Conservation (phyloP, 2,113 vertebrate species). For the Phaethornis superciliosus region DNA sequence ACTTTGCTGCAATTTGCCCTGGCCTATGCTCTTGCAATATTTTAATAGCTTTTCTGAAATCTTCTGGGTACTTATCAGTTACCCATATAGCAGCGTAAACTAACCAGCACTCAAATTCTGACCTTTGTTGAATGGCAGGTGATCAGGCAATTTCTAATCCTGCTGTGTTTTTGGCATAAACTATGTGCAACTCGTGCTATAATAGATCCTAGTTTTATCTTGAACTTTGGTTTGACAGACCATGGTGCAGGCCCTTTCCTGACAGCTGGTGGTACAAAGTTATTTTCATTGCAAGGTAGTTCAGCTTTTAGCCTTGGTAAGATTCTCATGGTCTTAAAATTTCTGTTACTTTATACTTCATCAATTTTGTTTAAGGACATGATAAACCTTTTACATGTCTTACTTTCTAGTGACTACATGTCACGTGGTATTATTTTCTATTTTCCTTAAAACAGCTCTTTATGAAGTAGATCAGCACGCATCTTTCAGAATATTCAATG, state of each 20-base stretch:
- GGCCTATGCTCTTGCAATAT: neutral
- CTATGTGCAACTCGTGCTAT: neutral
- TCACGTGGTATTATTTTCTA: neutral
- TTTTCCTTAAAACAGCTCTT: neutral
- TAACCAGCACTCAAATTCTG: conserved; percentile 18
- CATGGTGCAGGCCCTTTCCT: neutral
- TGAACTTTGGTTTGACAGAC: neutral
- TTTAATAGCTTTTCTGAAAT: conserved; percentile 23
- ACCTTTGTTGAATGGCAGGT: conserved; percentile 5
- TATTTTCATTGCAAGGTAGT: neutral
- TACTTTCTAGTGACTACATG: neutral
- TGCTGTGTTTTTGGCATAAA: neutral
- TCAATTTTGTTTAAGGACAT: neutral
- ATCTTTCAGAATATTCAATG: neutral
- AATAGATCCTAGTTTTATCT: neutral
- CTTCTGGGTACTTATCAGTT: neutral
- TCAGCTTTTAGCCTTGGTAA: neutral
- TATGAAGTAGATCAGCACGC: neutral
- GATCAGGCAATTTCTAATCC: conserved; percentile 1
- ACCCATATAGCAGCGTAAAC: neutral
- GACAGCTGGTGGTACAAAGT: neutral
- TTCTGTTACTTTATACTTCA: neutral
- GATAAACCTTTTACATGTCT: neutral
- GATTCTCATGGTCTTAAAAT: neutral
- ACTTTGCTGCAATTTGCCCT: neutral